phyloP scores from a whole-genome alignment of 2,888 invertebrate species.

The Mimas tiliae region DNA sequence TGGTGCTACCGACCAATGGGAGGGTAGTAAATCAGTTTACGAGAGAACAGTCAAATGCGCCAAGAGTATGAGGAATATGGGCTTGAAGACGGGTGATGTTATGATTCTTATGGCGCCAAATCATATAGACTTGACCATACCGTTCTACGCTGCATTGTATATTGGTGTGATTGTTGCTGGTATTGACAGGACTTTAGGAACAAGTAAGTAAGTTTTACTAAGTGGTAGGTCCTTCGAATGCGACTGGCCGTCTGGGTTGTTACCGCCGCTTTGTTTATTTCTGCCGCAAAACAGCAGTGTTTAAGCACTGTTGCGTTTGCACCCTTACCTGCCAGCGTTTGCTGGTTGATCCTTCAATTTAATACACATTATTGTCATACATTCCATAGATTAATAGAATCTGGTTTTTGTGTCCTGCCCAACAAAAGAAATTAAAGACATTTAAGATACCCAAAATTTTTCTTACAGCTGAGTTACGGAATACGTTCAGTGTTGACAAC shows the following conservation, averaged over 20 bases:
- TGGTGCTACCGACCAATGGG: constrained; percentile 66
- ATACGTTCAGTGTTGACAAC: constrained; percentile 49
- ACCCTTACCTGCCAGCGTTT: too few relatives aligned
- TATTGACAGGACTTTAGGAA: constrained; percentile 59
- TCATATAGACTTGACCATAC: constrained; percentile 71
- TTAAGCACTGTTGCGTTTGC: too few relatives aligned
- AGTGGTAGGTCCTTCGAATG: too few relatives aligned
- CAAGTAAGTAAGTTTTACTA: constrained; percentile 54
- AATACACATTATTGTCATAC: too few relatives aligned
- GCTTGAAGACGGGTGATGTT: constrained; percentile 69
- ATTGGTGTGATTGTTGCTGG: constrained; percentile 65
- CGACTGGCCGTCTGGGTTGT: too few relatives aligned
- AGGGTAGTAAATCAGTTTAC: constrained; percentile 67
- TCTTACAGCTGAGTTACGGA: constrained; percentile 58
- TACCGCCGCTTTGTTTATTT: too few relatives aligned
- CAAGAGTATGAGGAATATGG: constrained; percentile 60
- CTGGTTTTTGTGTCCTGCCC: too few relatives aligned
- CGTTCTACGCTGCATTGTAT: constrained; percentile 76
- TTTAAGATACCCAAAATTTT: too few relatives aligned
- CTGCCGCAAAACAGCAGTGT: too few relatives aligned
- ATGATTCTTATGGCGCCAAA: constrained; percentile 76
- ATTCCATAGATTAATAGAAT: too few relatives aligned
- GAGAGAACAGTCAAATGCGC: constrained; percentile 71
- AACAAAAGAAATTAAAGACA: too few relatives aligned
- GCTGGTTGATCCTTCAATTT: too few relatives aligned